A percentile compares a stretch with the other conserved stretches of the same genome.
These are phyloP conservation scores for Trinectes maculatus DNA, from an alignment of 2,113 vertebrate species.

Conservation along the genomic window DNA sequence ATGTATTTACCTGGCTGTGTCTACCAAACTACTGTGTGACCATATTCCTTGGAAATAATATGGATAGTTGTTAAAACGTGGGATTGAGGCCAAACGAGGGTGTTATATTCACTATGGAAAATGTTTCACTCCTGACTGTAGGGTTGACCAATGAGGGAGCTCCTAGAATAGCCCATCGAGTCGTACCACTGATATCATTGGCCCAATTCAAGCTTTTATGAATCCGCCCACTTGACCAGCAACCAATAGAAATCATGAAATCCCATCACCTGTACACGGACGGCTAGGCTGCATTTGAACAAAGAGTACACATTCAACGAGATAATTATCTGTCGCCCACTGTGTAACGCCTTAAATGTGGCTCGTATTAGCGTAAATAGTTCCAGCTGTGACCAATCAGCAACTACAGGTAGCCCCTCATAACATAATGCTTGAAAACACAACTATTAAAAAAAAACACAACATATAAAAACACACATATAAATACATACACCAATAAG, in stretches of 20 bases:
- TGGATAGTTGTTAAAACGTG: too few relatives aligned
- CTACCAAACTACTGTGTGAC: constrained; percentile 9
- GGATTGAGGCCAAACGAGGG: neutral
- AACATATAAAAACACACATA: too few relatives aligned
- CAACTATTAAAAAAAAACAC: too few relatives aligned
- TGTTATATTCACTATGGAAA: neutral
- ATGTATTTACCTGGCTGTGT: constrained; percentile 40
- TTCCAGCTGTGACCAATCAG: too few relatives aligned
- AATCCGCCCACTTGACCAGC: constrained; percentile 10
- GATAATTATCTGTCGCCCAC: neutral
- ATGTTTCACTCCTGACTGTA: constrained; percentile 19
- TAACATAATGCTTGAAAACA: too few relatives aligned
- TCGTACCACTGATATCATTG: constrained; percentile 68
- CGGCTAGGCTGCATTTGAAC: neutral
- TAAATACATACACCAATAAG: too few relatives aligned
- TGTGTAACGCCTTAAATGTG: too few relatives aligned
- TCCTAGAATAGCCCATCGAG: constrained; percentile 35
- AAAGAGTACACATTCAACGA: constrained; percentile 34
- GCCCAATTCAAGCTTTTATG: neutral
- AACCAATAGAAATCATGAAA: constrained; percentile 43
- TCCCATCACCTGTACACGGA: neutral
- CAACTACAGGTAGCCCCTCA: too few relatives aligned
- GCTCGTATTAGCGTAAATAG: too few relatives aligned
- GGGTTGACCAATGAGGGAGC: constrained; percentile 64
- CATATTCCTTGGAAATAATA: neutral